Base-by-base conservation (phyloP, 2,113 vertebrate species). In the Sturnus vulgaris region DNA sequence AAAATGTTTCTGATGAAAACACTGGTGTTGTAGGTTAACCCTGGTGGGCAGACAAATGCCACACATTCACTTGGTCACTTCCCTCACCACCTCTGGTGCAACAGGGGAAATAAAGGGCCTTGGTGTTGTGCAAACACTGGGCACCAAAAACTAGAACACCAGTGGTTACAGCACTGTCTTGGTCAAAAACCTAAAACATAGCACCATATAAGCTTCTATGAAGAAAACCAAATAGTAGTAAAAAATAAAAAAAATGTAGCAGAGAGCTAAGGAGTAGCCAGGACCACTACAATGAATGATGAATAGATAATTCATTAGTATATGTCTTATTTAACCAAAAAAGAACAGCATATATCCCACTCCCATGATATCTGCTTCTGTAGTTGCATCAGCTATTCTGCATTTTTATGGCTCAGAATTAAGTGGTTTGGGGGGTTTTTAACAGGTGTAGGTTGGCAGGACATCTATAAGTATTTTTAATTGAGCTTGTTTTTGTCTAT, bases 31-130 rank as follows among this genome's bases (percentile, higher is more conserved):
- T 70, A 24, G 22, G 22, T 82, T 69, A 65, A 44, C 7, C 7
- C 4, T 0, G 0, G 3, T 28, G n/a, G 24, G 19, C 40, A 82
- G 28, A 77, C 11, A 28, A 56, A 69, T 8, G 33, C 11, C 15
- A 46, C 27, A 28, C 14, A 28, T 13, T 47, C 2, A 2, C 30
- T 64, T 37, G 22, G 33, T 72, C 16, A 56, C 5, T 56, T 73
- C 25, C 44, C 5, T 53, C 19, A 1, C 12, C 18, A 30, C 10
- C 3, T 25, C 1, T 35, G 12, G 0, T 22, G 12, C 19, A 11
- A 40, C 1, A 3, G 18, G 8, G 8, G 7, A 73, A 25, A 3
- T 12, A 86, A 25, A 72, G 18, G 13, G 4, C 14, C 28, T 59
- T 39, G 23, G 31, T 35, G 35, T 9, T 60, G 16, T 66, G 24